Percentiles rank a stretch among this genome's conserved stretches.
Conservation (phyloP, 2,888 invertebrate species). For the Resseliella maxima region DNA sequence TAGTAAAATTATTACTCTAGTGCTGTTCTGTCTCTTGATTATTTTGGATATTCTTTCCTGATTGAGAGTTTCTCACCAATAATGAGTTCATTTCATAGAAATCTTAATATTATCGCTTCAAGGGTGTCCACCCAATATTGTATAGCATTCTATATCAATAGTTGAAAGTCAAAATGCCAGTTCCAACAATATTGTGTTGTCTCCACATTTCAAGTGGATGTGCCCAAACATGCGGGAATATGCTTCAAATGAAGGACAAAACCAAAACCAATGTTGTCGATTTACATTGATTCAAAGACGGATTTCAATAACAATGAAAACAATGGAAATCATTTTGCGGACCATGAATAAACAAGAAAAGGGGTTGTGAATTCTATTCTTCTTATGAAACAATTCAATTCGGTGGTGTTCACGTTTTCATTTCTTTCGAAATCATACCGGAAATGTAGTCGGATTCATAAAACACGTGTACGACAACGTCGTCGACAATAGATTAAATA, state of each 20-base stretch:
- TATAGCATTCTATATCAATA: not conserved
- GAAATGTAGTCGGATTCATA: conserved; percentile 58
- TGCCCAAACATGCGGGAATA: too few relatives aligned
- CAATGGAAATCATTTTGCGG: conserved; percentile 42
- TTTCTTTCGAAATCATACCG: conserved; percentile 54
- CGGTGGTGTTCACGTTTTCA: conserved; percentile 2
- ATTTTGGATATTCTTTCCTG: too few relatives aligned
- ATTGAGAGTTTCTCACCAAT: too few relatives aligned
- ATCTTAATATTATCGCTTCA: not conserved
- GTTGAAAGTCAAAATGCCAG: conserved; percentile 4
- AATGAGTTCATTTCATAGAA: not conserved
- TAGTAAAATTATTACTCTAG: too few relatives aligned
- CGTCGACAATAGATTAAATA: conserved; percentile 56
- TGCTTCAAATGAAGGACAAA: not conserved
- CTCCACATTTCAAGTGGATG: not conserved
- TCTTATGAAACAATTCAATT: not conserved
- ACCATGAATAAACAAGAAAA: conserved; percentile 48
- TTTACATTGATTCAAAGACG: conserved; percentile 16
- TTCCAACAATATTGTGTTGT: not conserved
- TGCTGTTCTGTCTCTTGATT: too few relatives aligned
- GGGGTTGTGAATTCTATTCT: conserved; percentile 31
- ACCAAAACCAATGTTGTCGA: not conserved
- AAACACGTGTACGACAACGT: conserved; percentile 57
- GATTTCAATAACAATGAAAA: conserved; percentile 44
- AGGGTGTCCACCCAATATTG: not conserved